phyloP scores from a whole-genome alignment of 2,888 invertebrate genomes.

The Baccha elongata region DNA sequence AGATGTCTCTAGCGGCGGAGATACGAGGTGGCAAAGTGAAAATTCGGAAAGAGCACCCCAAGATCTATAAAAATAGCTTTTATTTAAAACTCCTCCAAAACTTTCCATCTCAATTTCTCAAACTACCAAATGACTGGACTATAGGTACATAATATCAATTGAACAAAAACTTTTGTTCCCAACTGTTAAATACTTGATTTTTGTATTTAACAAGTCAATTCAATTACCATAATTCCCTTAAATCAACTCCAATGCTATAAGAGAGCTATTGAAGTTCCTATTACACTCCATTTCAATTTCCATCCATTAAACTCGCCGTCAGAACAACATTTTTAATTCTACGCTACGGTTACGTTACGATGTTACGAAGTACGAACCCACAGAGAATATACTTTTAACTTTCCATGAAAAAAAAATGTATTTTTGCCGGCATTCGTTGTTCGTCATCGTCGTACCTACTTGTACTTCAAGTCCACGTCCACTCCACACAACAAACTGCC shows the following conservation, averaged over 20 bases:
- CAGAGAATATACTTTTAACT: too few species aligned
- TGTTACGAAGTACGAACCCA: too few species aligned
- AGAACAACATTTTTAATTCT: neutral
- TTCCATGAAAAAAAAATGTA: slow-evolving; percentile 1
- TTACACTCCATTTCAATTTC: neutral
- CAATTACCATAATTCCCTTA: slow-evolving; percentile 65
- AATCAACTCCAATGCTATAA: slow-evolving; percentile 34
- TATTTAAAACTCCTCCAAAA: too few species aligned
- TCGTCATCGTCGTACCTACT: neutral
- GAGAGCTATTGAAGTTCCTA: slow-evolving; percentile 41
- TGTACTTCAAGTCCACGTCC: slow-evolving; percentile 6
- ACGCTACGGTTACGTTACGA: too few species aligned
- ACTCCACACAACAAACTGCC: slow-evolving; percentile 28
- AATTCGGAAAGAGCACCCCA: too few species aligned
- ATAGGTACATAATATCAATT: too few species aligned
- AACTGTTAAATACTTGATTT: slow-evolving; percentile 38
- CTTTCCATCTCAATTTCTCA: too few species aligned
- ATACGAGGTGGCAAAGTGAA: too few species aligned
- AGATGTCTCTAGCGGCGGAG: too few species aligned
- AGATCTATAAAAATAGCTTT: too few species aligned
- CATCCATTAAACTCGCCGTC: neutral
- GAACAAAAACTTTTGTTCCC: neutral
- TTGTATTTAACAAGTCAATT: slow-evolving; percentile 51
- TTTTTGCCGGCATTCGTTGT: slow-evolving; percentile 7
- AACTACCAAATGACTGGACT: too few species aligned